Base-by-base conservation (phyloP, 2,113 vertebrate genomes). In the Eublepharis macularius region DNA sequence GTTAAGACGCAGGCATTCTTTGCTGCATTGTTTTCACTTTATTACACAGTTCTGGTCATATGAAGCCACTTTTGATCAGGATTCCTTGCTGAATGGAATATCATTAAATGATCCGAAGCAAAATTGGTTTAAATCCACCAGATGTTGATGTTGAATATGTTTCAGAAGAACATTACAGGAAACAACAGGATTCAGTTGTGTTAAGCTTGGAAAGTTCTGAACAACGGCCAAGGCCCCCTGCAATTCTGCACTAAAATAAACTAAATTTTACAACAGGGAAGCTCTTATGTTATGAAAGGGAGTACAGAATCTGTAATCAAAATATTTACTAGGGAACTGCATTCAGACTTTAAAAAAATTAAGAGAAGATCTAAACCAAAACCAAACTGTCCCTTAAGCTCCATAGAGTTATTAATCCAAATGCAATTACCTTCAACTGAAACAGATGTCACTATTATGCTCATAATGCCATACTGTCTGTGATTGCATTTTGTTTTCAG, bases 101-200 rank as follows among this genome's bases (percentile, higher is more conserved):
- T 83, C 86, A 76, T 21, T 49, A 45, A 54, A 80, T 74, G n/a
- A 4, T 73, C 34, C 90, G 24, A 2, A 66, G 17, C 24, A 39
- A 1, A 68, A 49, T 2, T 80, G 21, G 36, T 80, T 73, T 78
- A 45, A 80, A 83, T 2, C 17, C 43, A 57, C 19, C 19, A 45
- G 39, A 70, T 84, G 79, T 39, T 11, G 47, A 19, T 84, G 39
- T 90, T 69, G 45, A 85, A 81, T 41, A 81, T 8, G 66, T 66
- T 75, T 73, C 34, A 73, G 54, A 80, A 39, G 63, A 83, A 76
- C 16, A 26, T 4, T 17, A 83, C 13, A 34, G 16, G 88, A 88
- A 43, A 65, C 68, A 36, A 6, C 29, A 66, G 2, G 86, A 88
- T 78, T 84, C 34, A 45, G 47, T 66, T 75, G 24, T 63, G 63